These are phyloP conservation scores for Clarias laeviceps DNA, from an alignment of 2,797 vertebrate species.

Conservation along the genomic window DNA sequence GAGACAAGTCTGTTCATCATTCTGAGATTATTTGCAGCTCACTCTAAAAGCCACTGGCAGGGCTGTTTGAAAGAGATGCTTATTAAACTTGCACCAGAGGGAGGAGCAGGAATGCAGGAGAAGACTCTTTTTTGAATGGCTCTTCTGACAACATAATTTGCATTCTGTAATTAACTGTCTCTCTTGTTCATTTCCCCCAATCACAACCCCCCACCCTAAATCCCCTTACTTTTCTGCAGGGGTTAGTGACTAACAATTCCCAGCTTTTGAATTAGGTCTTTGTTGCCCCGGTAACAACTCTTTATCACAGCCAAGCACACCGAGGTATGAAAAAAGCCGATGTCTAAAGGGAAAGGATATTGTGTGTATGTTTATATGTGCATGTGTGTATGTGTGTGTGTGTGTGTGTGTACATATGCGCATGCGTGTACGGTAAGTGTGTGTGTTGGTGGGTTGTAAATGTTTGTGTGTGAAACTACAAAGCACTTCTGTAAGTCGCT, in stretches of 20 bases:
- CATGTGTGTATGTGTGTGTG: slow-evolving; percentile 30
- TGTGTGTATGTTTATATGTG: slow-evolving; percentile 38
- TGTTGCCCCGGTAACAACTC: slow-evolving; percentile 69
- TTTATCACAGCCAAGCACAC: slow-evolving; percentile 68
- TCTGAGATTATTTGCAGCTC: slow-evolving; percentile 64
- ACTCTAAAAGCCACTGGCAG: slow-evolving; percentile 61
- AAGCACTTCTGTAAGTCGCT: too few species aligned
- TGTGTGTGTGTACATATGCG: neutral
- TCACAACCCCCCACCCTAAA: neutral
- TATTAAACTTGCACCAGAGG: slow-evolving; percentile 67
- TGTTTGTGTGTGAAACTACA: neutral
- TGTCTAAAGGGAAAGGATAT: slow-evolving; percentile 34
- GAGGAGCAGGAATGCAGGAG: slow-evolving; percentile 60
- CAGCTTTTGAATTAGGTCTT: slow-evolving; percentile 64
- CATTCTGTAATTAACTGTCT: slow-evolving; percentile 79
- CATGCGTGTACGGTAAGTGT: neutral
- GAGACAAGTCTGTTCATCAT: slow-evolving; percentile 55
- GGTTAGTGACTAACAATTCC: slow-evolving; percentile 66
- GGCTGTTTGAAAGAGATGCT: slow-evolving; percentile 55
- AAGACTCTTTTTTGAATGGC: slow-evolving; percentile 66
- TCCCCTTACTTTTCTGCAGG: slow-evolving; percentile 47
- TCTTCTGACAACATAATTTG: slow-evolving; percentile 76
- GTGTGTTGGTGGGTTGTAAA: neutral
- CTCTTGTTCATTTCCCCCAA: slow-evolving; percentile 48
- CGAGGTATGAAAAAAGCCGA: slow-evolving; percentile 55